Base-by-base conservation (phyloP, 2,797 vertebrate genomes). In the Acridotheres tristis region DNA sequence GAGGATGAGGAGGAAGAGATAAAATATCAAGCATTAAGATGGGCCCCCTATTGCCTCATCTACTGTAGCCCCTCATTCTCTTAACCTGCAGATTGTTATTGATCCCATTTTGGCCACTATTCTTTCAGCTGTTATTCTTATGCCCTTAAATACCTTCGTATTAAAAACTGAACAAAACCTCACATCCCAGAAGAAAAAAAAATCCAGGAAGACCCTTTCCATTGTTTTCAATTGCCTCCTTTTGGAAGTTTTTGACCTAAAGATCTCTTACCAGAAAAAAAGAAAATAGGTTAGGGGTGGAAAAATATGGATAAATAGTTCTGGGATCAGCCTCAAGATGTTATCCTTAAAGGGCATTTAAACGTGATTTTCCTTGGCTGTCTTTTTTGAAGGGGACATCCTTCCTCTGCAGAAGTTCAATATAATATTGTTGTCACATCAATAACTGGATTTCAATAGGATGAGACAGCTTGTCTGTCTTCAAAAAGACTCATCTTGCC, bases 281-380 rank as follows among this genome's bases (percentile, higher is more conserved):
- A 30, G 25, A 32, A 55, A 45, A 57, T 29, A 32, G 0, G 1
- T 48, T 48, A 12, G 5, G 11, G 2, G 9, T 17, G 21, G 8
- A 21, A 71, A 40, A 71, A 40, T 7, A 3, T 38, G 7, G 7
- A 26, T 29, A 2, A 53, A 20, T 62, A 42, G 2, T 47, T 76
- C 42, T 72, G 30, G 4, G 9, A 74, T 79, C 43, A 63, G 17
- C 9, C 45, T 79, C 50, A 58, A 58, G 9, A 27, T 29, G 9
- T 59, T 13, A 67, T 54, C 4, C n/a, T 59, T 67, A 50, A 62
- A 34, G 12, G 26, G 1, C 6, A 34, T 63, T 76, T 59, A 63
- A 83, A 75, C 48, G 23, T 10, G 7, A 2, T 3, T 13, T 77
- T 84, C 7, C 3, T 83, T 43, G 16, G 7, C 11, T 88, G 15